Conservation (phyloP, 2,797 vertebrate genomes). For the Tolypeutes matacus region DNA sequence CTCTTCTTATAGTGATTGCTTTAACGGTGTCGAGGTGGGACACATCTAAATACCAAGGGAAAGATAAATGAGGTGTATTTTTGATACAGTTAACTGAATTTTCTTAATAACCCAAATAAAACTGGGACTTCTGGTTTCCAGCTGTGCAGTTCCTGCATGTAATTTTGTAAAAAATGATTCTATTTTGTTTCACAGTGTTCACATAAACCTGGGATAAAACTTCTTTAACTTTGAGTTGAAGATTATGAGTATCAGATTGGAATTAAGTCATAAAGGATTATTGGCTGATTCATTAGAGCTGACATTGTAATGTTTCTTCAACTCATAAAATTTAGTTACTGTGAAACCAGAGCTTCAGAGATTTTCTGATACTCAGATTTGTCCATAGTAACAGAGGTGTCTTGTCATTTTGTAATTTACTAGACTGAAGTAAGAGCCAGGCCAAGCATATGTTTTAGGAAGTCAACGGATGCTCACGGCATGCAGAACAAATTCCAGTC, state of each 20-base stretch:
- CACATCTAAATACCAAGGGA: slow-evolving; percentile 52
- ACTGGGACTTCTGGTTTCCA: slow-evolving; percentile 66
- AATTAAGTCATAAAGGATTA: slow-evolving; percentile 66
- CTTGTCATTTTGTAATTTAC: slow-evolving; percentile 77
- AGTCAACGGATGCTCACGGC: slow-evolving; percentile 57
- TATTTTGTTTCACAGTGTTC: slow-evolving; percentile 49
- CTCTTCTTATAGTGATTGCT: slow-evolving; percentile 50
- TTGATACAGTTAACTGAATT: slow-evolving; percentile 75
- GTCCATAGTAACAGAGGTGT: slow-evolving; percentile 63
- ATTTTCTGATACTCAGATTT: slow-evolving; percentile 55
- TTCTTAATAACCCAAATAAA: slow-evolving; percentile 75
- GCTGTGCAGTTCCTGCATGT: slow-evolving; percentile 47
- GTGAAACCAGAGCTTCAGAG: slow-evolving; percentile 56
- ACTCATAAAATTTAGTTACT: slow-evolving; percentile 62
- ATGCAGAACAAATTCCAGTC: slow-evolving; percentile 61
- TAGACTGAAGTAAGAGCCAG: slow-evolving; percentile 39
- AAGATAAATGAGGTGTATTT: slow-evolving; percentile 78
- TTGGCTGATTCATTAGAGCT: slow-evolving; percentile 49
- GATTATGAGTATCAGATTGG: slow-evolving; percentile 61
- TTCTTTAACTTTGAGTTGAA: slow-evolving; percentile 56
- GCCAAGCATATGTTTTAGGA: slow-evolving; percentile 60
- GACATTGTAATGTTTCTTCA: slow-evolving; percentile 62
- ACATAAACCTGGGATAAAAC: slow-evolving; percentile 40
- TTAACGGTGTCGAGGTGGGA: background rate
- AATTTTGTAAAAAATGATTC: slow-evolving; percentile 34